A percentile compares a stretch with the other conserved stretches of the same genome.
These are phyloP conservation scores for Paragorgia papillata DNA, from an alignment of 92 coral and sea anemone genomes.

Conservation along the genomic window DNA sequence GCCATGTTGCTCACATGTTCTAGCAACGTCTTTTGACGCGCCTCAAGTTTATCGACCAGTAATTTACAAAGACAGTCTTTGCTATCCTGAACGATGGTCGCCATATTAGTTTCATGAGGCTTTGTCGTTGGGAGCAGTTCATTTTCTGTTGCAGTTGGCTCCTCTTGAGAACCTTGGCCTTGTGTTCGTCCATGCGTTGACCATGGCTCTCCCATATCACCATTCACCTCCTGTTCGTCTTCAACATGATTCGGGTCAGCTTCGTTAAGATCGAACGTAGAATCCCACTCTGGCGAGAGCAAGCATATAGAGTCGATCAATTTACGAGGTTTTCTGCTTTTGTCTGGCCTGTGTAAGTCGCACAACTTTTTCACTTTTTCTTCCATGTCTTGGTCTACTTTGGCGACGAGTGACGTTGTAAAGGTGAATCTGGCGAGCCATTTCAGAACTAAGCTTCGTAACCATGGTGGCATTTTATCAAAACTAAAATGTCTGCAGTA, in stretches of 20 bases:
- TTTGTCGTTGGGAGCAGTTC: neutral
- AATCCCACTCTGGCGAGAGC: conserved; percentile 37
- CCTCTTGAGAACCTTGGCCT: neutral
- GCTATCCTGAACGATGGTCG: conserved; percentile 4
- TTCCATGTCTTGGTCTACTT: conserved; percentile 13
- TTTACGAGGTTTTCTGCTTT: neutral
- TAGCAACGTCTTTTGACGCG: conserved; percentile 22
- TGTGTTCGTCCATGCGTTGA: neutral
- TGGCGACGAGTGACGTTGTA: conserved; percentile 12
- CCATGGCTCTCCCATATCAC: conserved; percentile 23
- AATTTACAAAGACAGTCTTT: conserved; percentile 34
- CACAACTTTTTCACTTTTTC: conserved; percentile 19
- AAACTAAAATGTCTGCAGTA: conserved; percentile 81
- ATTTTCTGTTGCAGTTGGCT: neutral
- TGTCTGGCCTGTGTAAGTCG: conserved; percentile 4
- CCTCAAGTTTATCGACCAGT: conserved; percentile 36
- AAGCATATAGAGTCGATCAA: conserved; percentile 22
- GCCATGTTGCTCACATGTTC: conserved; percentile 42
- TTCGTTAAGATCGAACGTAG: conserved; percentile 25
- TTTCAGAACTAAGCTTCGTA: conserved; percentile 66
- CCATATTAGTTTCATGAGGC: neutral
- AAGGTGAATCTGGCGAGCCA: conserved; percentile 64
- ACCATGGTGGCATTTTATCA: conserved; percentile 84
- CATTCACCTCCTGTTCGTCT: neutral
- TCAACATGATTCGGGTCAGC: neutral